Percentiles rank a stretch among this genome's conserved stretches.
Evolutionary conservation across 2,888 invertebrate species (phyloP).

Genomic region (Anagyrus pseudococci): DNA sequence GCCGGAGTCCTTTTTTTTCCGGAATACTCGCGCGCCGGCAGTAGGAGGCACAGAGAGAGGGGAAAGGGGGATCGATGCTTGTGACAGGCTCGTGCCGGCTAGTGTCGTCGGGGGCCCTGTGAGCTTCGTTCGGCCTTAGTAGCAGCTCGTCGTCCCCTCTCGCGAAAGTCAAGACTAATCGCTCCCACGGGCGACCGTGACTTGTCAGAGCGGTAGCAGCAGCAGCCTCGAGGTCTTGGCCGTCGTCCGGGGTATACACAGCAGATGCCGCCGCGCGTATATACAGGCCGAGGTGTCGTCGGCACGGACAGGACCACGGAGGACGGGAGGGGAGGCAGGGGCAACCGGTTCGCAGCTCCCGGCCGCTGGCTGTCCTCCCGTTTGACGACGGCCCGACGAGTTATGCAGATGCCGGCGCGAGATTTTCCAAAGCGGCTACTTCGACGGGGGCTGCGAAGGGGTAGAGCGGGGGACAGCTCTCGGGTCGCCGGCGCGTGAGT

Average conservation of each 20-base stretch:
- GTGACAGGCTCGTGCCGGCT: slow-evolving; percentile 20
- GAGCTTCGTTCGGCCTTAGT: neutral
- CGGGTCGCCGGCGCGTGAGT: no score
- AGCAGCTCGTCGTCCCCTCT: neutral
- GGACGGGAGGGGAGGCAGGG: no score
- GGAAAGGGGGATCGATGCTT: slow-evolving; percentile 27
- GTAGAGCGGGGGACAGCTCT: no score
- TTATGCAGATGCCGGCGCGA: neutral
- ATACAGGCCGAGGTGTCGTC: no score
- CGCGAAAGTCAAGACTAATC: slow-evolving; percentile 44
- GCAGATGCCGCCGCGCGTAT: slow-evolving; percentile 4
- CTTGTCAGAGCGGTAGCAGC: slow-evolving; percentile 39
- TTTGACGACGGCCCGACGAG: neutral
- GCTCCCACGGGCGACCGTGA: slow-evolving; percentile 45
- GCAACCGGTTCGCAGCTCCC: neutral
- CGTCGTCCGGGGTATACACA: neutral
- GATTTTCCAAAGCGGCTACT: neutral
- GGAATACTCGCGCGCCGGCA: slow-evolving; percentile 9
- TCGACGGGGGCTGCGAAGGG: no score
- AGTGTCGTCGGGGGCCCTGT: slow-evolving; percentile 16
- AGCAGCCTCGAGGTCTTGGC: slow-evolving; percentile 23
- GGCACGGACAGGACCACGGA: no score
- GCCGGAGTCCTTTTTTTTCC: neutral
- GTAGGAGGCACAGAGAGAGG: neutral
- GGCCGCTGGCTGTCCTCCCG: neutral